Percentiles rank a stretch among this genome's conserved stretches.
phyloP scores from a whole-genome alignment of 35 echinoderm and acorn worm species.

The Strongylocentrotus purpuratus region DNA sequence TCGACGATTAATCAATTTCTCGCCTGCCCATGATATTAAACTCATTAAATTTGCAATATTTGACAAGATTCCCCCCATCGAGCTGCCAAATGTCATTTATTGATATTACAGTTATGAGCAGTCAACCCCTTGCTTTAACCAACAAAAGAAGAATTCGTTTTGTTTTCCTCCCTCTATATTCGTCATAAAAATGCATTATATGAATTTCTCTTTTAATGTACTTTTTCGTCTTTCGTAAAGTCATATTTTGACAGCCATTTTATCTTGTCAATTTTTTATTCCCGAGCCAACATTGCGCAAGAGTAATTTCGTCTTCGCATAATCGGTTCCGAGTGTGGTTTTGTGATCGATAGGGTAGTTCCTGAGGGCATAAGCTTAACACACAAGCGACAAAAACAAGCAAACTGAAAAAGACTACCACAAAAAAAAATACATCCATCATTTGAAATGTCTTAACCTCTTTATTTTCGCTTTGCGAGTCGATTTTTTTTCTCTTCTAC shows the following conservation, averaged over 20 bases:
- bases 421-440: slow-evolving; percentile 9
- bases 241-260: not conserved
- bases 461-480: slow-evolving; percentile 54
- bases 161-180: not conserved
- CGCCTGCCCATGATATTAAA: slow-evolving; percentile 40
- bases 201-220: not conserved
- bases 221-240: not conserved
- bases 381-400: slow-evolving; percentile 40
- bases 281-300: not conserved
- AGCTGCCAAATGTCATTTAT: not conserved
- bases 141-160: not conserved
- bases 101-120: not conserved
- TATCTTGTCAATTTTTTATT: not conserved
- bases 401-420: slow-evolving; percentile 41
- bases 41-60: slow-evolving; percentile 30
- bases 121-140: not conserved
- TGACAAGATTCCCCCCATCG: not conserved
- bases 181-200: not conserved
- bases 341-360: slow-evolving; percentile 33
- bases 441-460: slow-evolving; percentile 48
- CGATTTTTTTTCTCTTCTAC: slow-evolving; percentile 49
- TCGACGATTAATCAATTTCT: slow-evolving; percentile 54
- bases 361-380: slow-evolving; percentile 41
- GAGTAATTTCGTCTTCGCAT: slow-evolving; percentile 28
- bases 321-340: slow-evolving; percentile 49